These are phyloP conservation scores for Microctenopoma lineatum DNA, from an alignment of 2,797 vertebrate genomes.

Conservation along the genomic window DNA sequence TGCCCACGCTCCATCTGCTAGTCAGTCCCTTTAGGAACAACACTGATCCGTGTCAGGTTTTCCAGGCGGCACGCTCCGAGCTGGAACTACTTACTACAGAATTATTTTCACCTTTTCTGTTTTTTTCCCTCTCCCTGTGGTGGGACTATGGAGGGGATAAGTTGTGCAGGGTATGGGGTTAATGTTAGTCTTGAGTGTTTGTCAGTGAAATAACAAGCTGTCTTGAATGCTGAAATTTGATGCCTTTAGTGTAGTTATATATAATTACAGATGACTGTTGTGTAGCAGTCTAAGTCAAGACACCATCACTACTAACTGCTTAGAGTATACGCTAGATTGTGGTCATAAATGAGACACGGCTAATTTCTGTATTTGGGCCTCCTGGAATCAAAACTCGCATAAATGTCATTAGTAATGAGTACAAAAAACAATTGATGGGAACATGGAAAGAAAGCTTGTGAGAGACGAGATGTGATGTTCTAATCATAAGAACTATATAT, in stretches of 20 bases:
- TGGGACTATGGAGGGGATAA: constrained; percentile 81
- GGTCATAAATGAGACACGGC: constrained; percentile 10
- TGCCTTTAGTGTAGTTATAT: constrained; percentile 19
- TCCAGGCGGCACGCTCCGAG: constrained; percentile 52
- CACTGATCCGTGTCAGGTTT: constrained; percentile 70
- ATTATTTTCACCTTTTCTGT: constrained; percentile 79
- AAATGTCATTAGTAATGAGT: constrained; percentile 1
- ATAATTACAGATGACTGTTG: constrained; percentile 44
- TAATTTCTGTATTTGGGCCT: constrained; percentile 19
- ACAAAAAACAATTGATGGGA: background rate
- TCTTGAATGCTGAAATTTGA: constrained; percentile 51
- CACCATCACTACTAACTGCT: constrained; percentile 20
- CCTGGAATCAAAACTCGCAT: constrained; percentile 8
- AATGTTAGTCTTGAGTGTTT: constrained; percentile 70
- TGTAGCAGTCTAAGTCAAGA: constrained; percentile 31
- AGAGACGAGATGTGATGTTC: background rate
- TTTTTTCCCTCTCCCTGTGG: constrained; percentile 66
- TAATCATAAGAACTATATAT: background rate
- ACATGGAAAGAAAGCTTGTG: background rate
- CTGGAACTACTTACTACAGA: constrained; percentile 85
- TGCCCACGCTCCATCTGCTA: constrained; percentile 67
- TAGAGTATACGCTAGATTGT: constrained; percentile 19
- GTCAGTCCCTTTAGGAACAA: constrained; percentile 44
- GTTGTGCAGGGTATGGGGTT: constrained; percentile 79
- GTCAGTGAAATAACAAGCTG: constrained; percentile 64